These are phyloP conservation scores for Panorpa germanica DNA, from an alignment of 2,888 invertebrate genomes.

Conservation along the genomic window DNA sequence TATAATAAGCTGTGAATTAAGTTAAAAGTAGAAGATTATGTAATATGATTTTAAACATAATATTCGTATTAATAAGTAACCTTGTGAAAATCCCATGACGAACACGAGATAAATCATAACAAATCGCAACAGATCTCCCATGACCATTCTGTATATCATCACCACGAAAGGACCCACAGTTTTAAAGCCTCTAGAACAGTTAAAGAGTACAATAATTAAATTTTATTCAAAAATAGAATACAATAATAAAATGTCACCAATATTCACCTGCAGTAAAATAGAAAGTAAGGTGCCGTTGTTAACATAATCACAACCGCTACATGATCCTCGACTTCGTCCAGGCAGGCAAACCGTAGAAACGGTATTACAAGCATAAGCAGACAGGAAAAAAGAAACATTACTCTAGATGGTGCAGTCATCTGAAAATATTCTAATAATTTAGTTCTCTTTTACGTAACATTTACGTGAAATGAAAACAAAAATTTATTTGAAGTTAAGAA, in stretches of 20 bases:
- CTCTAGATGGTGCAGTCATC: slow-evolving; percentile 77
- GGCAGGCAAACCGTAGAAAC: slow-evolving; percentile 65
- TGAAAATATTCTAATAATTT: slow-evolving; percentile 20
- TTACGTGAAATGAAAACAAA: slow-evolving; percentile 1
- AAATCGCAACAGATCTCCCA: slow-evolving; percentile 88
- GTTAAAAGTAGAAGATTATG: neutral
- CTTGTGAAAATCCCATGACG: slow-evolving; percentile 93
- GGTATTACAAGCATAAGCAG: slow-evolving; percentile 73
- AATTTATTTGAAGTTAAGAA: slow-evolving; percentile 15
- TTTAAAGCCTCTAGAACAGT: slow-evolving; percentile 72
- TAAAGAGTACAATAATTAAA: neutral
- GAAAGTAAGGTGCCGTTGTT: slow-evolving; percentile 88
- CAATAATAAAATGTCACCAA: slow-evolving; percentile 3
- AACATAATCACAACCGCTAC: slow-evolving; percentile 87
- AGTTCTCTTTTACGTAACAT: slow-evolving; percentile 1
- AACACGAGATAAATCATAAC: slow-evolving; percentile 94
- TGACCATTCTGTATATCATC: slow-evolving; percentile 98
- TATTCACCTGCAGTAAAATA: slow-evolving; percentile 83
- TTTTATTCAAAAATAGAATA: neutral
- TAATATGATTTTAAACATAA: slow-evolving; percentile 2
- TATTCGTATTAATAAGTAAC: slow-evolving; percentile 24
- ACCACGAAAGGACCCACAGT: slow-evolving; percentile 99
- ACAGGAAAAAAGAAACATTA: slow-evolving; percentile 89
- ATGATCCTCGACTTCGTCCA: slow-evolving; percentile 75
- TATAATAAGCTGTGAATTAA: slow-evolving; percentile 56